Conservation (phyloP, 2,113 vertebrate genomes). For the Lophura nycthemera region DNA sequence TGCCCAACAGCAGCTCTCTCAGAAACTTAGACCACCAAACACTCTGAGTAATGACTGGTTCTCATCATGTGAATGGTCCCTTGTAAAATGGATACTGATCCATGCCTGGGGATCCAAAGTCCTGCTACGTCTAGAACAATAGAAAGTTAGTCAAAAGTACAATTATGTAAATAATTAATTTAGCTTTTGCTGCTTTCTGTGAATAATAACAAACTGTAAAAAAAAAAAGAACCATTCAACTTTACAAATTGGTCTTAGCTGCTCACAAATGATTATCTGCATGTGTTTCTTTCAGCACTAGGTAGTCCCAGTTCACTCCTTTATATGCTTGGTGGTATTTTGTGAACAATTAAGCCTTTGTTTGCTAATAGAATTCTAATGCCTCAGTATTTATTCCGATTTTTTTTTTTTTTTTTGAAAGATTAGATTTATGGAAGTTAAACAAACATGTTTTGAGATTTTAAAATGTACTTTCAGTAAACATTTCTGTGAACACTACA, state of each 20-base stretch:
- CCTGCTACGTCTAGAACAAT: background rate
- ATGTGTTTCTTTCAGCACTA: background rate
- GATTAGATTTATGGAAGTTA: background rate
- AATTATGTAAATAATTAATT: background rate
- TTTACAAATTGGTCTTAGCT: background rate
- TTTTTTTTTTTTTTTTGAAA: background rate
- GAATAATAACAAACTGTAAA: background rate
- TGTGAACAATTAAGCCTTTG: background rate
- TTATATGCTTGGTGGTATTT: accelerated
- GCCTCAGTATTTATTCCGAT: background rate
- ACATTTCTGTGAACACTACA: background rate
- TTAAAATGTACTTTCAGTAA: background rate
- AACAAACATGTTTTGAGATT: background rate
- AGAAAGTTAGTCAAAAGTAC: background rate
- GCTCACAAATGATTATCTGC: background rate
- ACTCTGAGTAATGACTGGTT: background rate
- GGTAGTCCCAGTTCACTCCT: background rate
- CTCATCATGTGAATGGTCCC: background rate
- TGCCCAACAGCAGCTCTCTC: background rate
- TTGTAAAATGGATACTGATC: background rate
- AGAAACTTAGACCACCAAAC: background rate
- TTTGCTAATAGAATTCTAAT: background rate
- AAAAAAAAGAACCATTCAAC: background rate
- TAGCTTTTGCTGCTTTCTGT: background rate
- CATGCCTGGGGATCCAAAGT: background rate